phyloP scores from a whole-genome alignment of 2,888 invertebrate species.

The Entomobrya multifasciata region DNA sequence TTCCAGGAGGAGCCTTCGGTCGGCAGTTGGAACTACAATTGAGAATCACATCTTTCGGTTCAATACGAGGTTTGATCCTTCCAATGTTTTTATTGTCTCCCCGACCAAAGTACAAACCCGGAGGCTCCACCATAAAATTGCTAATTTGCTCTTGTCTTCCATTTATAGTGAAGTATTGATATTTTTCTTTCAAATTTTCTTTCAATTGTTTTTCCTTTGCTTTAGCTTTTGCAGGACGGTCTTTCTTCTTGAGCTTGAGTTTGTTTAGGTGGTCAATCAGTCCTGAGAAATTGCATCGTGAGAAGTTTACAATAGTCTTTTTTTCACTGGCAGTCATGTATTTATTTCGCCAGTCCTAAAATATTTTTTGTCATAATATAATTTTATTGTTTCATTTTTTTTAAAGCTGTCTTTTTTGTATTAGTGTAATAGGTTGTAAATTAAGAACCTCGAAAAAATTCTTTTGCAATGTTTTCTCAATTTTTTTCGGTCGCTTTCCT shows the following conservation, averaged over 20 bases:
- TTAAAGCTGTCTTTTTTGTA: too few relatives aligned
- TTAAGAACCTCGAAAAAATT: conserved; percentile 39
- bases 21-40: conserved; percentile 84
- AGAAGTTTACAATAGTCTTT: not conserved
- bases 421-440: too few relatives aligned
- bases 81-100: conserved; percentile 86
- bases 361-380: too few relatives aligned
- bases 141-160: conserved; percentile 84
- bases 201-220: not conserved
- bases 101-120: conserved; percentile 83
- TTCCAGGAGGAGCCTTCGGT: conserved; percentile 83
- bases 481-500: not conserved
- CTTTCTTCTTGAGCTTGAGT: not conserved
- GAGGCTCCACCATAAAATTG: conserved; percentile 83
- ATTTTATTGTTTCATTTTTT: too few relatives aligned
- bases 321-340: not conserved
- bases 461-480: not conserved
- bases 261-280: not conserved
- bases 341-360: conserved; percentile 25
- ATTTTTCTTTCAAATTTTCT: conserved; percentile 80
- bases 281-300: not conserved
- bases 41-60: conserved; percentile 84
- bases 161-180: conserved; percentile 84
- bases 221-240: not conserved
- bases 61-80: conserved; percentile 83